Evolutionary conservation across 2,797 vertebrate species (phyloP).

Genomic region (Bucorvus abyssinicus): DNA sequence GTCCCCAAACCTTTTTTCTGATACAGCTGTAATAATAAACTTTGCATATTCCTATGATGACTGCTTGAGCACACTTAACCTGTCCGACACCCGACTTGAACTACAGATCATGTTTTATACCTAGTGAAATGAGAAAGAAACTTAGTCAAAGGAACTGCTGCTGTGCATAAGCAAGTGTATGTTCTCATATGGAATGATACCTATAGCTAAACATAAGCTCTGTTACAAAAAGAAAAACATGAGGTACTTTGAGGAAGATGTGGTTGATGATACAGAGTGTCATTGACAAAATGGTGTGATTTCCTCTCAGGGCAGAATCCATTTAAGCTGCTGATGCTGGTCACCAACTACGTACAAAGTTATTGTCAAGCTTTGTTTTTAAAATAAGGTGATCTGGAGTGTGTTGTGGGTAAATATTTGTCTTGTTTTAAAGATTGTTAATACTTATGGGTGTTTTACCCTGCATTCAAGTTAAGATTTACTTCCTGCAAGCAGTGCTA

Average conservation of each 20-base stretch:
- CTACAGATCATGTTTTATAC: not conserved
- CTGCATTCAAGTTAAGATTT: not conserved
- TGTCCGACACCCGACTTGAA: not conserved
- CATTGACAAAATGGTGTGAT: not conserved
- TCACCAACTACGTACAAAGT: not conserved
- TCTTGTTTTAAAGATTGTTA: slow-evolving; percentile 2
- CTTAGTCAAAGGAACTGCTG: not conserved
- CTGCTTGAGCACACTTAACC: not conserved
- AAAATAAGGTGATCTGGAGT: not conserved
- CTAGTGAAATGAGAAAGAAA: not conserved
- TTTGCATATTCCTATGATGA: not conserved
- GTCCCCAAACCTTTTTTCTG: not conserved
- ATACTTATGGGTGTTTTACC: not conserved
- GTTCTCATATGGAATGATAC: not conserved
- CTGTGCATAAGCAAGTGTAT: not conserved
- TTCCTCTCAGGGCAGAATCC: not conserved
- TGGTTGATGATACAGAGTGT: not conserved
- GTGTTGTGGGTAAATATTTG: slow-evolving; percentile 16
- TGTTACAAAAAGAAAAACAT: not conserved
- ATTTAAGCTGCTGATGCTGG: not conserved
- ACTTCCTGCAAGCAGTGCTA: slow-evolving; percentile 11
- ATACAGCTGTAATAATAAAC: not conserved
- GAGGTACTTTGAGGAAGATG: not conserved
- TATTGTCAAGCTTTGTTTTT: not conserved
- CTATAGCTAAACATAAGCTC: not conserved